phyloP scores from a whole-genome alignment of 2,888 invertebrate genomes.

The Camptogramma bilineatum region DNA sequence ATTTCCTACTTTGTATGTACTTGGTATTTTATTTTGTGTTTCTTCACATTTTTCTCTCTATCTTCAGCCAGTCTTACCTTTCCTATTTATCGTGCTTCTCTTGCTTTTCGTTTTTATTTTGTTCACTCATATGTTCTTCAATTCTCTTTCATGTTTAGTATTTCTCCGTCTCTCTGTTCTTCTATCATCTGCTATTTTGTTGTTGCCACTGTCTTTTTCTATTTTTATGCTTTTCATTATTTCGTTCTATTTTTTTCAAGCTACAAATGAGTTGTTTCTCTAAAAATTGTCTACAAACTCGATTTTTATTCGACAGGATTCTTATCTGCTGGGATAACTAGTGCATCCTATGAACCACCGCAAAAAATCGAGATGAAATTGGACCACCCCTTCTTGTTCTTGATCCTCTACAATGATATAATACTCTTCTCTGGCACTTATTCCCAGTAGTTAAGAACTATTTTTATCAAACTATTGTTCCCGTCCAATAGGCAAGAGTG shows the following conservation, averaged over 20 bases:
- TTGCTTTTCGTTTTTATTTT: no score
- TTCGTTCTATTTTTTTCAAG: neutral
- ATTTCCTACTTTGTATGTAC: no score
- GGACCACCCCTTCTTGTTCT: neutral
- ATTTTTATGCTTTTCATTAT: neutral
- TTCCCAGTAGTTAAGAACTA: neutral
- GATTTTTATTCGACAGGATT: conserved; percentile 13
- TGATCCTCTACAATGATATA: neutral
- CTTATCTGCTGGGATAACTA: neutral
- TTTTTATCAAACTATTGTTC: neutral
- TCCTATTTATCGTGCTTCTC: no score
- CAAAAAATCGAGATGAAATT: neutral
- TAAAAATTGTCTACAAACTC: neutral
- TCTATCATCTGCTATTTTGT: neutral
- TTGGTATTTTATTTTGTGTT: no score
- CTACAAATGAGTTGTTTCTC: neutral
- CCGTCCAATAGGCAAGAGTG: neutral
- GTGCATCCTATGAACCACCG: neutral
- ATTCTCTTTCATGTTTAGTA: neutral
- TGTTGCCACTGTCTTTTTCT: neutral
- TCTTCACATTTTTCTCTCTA: no score
- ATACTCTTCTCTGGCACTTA: neutral
- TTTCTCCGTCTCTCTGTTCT: neutral
- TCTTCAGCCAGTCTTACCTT: no score
- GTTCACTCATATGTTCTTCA: neutral